Percentiles rank a stretch among this genome's conserved stretches.
These are phyloP conservation scores for Keiferia lycopersicella DNA, from an alignment of 2,888 invertebrate species.

Conservation along the genomic window DNA sequence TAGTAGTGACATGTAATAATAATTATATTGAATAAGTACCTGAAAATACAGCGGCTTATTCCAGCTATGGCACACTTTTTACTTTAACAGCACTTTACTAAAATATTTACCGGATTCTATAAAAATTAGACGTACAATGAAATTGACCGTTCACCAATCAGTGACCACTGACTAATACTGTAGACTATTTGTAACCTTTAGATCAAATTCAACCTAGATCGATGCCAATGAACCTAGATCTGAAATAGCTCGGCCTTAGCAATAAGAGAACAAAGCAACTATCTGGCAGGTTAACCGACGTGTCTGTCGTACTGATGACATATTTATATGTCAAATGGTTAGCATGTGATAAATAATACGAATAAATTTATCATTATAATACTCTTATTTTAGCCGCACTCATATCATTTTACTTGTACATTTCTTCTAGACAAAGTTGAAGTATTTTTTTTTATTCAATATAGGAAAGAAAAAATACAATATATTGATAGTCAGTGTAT, in stretches of 20 bases:
- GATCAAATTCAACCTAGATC: conserved; percentile 19
- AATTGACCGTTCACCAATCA: not conserved
- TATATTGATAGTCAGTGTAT: no score
- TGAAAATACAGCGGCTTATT: no score
- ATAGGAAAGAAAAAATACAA: no score
- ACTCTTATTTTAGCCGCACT: no score
- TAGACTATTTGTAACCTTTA: not conserved
- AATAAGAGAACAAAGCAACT: conserved; percentile 8
- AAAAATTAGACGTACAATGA: not conserved
- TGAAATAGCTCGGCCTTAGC: conserved; percentile 11
- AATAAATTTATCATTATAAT: not conserved
- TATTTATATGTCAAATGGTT: conserved; percentile 1
- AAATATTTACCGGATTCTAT: not conserved
- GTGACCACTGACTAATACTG: not conserved
- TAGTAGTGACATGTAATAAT: no score
- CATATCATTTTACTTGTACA: no score
- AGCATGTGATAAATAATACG: not conserved
- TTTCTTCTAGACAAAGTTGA: no score
- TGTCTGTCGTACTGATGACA: not conserved
- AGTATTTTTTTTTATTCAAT: no score
- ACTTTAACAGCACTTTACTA: no score
- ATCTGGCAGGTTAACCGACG: conserved; percentile 8
- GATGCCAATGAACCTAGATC: conserved; percentile 31
- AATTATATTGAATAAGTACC: no score
- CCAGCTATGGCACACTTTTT: no score